These are phyloP conservation scores for Belonocnema kinseyi DNA, from an alignment of 1,140 invertebrate species.

Conservation along the genomic window DNA sequence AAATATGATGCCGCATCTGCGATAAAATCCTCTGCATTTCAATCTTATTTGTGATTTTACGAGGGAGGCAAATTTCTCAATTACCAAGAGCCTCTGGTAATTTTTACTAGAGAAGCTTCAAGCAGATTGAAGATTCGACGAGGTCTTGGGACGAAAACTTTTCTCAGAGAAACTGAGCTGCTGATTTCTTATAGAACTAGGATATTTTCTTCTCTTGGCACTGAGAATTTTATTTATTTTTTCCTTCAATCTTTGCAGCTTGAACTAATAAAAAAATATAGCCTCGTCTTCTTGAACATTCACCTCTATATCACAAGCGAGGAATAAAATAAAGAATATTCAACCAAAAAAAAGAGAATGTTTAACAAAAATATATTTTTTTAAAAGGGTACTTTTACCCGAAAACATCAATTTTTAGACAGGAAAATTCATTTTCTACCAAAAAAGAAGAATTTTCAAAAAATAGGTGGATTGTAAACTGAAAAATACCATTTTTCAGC, in stretches of 20 bases:
- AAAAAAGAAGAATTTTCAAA: too few relatives aligned
- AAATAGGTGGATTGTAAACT: too few relatives aligned
- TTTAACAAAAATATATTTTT: too few relatives aligned
- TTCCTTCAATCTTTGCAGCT: not conserved
- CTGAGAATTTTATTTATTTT: slow-evolving; percentile 17
- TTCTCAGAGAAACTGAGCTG: not conserved
- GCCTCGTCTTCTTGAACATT: not conserved
- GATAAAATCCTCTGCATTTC: not conserved
- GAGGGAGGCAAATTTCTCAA: slow-evolving; percentile 5
- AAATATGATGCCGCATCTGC: not conserved
- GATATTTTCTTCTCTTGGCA: not conserved
- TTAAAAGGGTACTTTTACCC: too few relatives aligned
- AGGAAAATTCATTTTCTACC: too few relatives aligned
- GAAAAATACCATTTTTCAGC: too few relatives aligned
- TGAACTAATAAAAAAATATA: slow-evolving; percentile 8
- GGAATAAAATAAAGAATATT: too few relatives aligned
- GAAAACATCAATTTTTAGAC: too few relatives aligned
- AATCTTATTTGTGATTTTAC: slow-evolving; percentile 2
- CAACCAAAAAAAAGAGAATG: too few relatives aligned
- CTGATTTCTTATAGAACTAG: slow-evolving; percentile 2
- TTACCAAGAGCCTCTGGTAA: slow-evolving; percentile 2
- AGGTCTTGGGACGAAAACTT: not conserved
- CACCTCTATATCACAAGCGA: too few relatives aligned
- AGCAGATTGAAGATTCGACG: slow-evolving; percentile 10
- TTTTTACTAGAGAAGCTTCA: slow-evolving; percentile 1